These are phyloP conservation scores for Coccyzus lansbergi DNA, from an alignment of 2,797 vertebrate species.

Conservation along the genomic window DNA sequence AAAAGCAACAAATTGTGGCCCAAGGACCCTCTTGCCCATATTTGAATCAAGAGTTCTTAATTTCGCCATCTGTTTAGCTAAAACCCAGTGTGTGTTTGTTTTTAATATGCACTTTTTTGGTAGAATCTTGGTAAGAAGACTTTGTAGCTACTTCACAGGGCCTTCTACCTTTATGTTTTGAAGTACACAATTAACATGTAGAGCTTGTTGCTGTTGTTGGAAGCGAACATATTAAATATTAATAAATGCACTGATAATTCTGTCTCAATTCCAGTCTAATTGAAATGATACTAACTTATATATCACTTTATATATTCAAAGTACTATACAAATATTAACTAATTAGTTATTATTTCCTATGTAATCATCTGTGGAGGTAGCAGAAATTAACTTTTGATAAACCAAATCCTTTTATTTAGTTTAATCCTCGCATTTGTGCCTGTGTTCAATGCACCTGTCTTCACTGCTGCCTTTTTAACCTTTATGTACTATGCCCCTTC, in stretches of 20 bases:
- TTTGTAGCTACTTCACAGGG: background rate
- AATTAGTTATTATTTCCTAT: conserved; percentile 68
- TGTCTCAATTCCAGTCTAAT: conserved; percentile 62
- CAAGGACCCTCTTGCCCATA: background rate
- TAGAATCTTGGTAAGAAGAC: background rate
- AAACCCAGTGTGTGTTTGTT: background rate
- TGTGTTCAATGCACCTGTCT: background rate
- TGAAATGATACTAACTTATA: conserved; percentile 66
- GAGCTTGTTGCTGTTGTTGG: conserved; percentile 49
- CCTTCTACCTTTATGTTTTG: background rate
- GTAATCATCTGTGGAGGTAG: conserved; percentile 40
- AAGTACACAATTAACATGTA: conserved; percentile 63
- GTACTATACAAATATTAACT: conserved; percentile 64
- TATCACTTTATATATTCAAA: conserved; percentile 53
- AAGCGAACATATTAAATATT: conserved; percentile 47
- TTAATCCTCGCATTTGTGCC: background rate
- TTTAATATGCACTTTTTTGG: background rate
- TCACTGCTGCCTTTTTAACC: background rate
- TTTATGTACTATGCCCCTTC: background rate
- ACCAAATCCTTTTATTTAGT: conserved; percentile 13
- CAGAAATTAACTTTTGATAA: conserved; percentile 55
- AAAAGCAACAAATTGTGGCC: fast-evolving
- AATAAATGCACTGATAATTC: conserved; percentile 62
- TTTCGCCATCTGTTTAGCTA: background rate
- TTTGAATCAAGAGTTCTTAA: background rate